These are phyloP conservation scores for Polia nebulosa DNA, from an alignment of 2,888 invertebrate species.

Conservation along the genomic window DNA sequence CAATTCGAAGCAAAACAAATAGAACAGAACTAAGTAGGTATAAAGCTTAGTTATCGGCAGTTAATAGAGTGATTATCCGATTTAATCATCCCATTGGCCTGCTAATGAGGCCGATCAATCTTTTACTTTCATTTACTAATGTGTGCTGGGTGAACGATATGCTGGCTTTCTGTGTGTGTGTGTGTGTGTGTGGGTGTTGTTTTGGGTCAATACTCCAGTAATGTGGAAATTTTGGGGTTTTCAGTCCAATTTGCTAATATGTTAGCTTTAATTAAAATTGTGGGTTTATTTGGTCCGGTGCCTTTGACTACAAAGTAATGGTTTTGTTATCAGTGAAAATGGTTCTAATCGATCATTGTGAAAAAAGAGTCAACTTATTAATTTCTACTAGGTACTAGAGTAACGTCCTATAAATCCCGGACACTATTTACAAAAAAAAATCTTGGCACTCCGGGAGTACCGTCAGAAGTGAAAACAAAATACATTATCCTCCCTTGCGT, in stretches of 20 bases:
- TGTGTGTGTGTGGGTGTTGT: not conserved
- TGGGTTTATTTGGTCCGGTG: not conserved
- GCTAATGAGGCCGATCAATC: constrained; percentile 52
- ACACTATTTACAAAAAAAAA: too few species aligned
- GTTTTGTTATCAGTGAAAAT: not conserved
- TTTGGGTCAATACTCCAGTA: constrained; percentile 13
- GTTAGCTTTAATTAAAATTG: constrained; percentile 17
- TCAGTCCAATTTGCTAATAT: constrained; percentile 16
- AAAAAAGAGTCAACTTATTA: not conserved
- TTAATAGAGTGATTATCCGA: constrained; percentile 36
- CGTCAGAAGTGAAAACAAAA: too few species aligned
- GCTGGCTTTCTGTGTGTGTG: not conserved
- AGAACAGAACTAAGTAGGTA: constrained; percentile 4
- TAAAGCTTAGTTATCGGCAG: constrained; percentile 21
- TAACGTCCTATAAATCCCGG: too few species aligned
- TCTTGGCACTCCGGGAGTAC: too few species aligned
- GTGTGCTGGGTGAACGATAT: constrained; percentile 21
- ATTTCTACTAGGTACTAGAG: too few species aligned
- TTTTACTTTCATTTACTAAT: constrained; percentile 57
- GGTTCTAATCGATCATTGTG: not conserved
- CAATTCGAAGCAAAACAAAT: constrained; percentile 13
- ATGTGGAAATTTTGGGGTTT: not conserved
- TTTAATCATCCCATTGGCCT: constrained; percentile 38
- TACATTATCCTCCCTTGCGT: too few species aligned
- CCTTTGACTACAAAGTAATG: not conserved